Evolutionary conservation across 1,140 invertebrate species (phyloP).

Genomic region (Zophobas atratus): DNA sequence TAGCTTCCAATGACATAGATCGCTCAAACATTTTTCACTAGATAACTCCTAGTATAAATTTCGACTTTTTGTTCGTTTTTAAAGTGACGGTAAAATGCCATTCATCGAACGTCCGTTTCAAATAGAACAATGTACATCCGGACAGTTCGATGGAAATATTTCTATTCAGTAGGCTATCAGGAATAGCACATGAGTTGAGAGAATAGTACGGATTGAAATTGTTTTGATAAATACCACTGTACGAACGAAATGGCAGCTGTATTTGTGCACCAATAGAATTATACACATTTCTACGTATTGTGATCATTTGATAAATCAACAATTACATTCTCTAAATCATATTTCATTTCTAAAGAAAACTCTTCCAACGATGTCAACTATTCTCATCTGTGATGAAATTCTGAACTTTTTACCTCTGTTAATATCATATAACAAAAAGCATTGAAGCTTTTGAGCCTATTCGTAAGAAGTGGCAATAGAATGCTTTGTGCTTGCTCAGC

Average conservation of each 20-base stretch:
- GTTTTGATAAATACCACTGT: slow-evolving; percentile 33
- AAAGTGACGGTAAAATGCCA: background rate
- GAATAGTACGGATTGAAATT: slow-evolving; percentile 24
- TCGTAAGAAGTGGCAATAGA: no score
- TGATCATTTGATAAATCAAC: slow-evolving; percentile 34
- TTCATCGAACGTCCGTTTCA: slow-evolving; percentile 7
- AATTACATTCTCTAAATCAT: slow-evolving; percentile 16
- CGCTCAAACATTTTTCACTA: no score
- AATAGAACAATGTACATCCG: slow-evolving; percentile 23
- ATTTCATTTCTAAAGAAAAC: background rate
- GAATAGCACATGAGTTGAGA: slow-evolving; percentile 24
- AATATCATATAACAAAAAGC: no score
- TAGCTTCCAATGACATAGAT: no score
- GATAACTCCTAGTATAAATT: background rate
- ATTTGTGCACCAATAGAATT: slow-evolving; percentile 10
- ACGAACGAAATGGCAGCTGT: slow-evolving; percentile 21
- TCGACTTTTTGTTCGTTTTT: background rate
- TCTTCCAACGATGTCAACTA: background rate
- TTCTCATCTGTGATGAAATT: background rate
- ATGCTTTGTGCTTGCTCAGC: no score
- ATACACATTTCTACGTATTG: slow-evolving; percentile 38
- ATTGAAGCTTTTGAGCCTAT: no score
- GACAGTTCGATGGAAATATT: slow-evolving; percentile 1
- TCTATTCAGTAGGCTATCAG: slow-evolving; percentile 19
- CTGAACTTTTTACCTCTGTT: no score